Conservation (phyloP, 53 echinoderm and acorn worm genomes). For the Zoroaster sp. region DNA sequence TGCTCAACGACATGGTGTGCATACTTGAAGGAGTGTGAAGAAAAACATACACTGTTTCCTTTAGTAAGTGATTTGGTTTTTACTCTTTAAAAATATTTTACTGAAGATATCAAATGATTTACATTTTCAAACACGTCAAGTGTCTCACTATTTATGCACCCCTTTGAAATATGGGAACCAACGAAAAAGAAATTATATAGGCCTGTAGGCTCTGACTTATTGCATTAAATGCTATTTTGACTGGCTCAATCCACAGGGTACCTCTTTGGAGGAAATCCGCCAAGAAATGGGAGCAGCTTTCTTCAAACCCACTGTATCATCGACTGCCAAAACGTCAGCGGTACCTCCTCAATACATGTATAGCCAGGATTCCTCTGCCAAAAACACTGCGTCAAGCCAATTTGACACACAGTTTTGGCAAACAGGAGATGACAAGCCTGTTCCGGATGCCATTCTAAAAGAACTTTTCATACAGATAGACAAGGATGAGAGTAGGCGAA, state of each 20-base stretch:
- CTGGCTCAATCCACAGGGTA: constrained; percentile 51
- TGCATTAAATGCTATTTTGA: background rate
- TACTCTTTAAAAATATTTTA: too few species aligned
- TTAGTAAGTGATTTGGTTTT: background rate
- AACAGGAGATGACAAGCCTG: constrained; percentile 45
- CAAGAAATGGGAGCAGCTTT: constrained; percentile 63
- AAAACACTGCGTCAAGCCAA: too few species aligned
- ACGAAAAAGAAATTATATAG: background rate
- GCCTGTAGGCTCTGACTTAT: background rate
- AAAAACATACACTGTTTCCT: constrained; percentile 27
- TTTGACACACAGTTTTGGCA: background rate
- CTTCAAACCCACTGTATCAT: background rate
- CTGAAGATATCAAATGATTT: background rate
- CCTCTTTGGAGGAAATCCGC: constrained; percentile 58
- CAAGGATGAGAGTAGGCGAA: constrained; percentile 20
- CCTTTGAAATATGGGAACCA: background rate
- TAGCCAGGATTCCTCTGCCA: too few species aligned
- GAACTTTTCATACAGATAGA: constrained; percentile 76
- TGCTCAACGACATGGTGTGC: constrained; percentile 66
- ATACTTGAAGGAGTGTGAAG: constrained; percentile 65
- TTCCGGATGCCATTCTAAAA: constrained; percentile 72
- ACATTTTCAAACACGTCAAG: background rate
- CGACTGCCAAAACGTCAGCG: background rate
- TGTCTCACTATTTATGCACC: background rate
- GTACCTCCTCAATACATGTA: too few species aligned